Conservation (phyloP, 2,888 invertebrate species). For the Euzophera pinguis region DNA sequence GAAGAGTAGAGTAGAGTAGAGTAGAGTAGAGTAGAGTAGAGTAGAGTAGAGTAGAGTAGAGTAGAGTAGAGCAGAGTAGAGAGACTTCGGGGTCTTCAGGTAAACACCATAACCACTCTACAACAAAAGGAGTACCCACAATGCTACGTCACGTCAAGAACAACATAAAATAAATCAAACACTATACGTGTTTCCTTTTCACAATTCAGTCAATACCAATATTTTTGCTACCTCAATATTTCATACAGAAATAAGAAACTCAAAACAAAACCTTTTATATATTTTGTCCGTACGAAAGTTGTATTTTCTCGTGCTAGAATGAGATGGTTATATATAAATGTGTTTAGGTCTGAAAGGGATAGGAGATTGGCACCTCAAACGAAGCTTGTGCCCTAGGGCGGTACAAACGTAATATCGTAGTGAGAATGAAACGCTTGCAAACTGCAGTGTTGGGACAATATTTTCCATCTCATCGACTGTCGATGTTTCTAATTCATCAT, state of each 20-base stretch:
- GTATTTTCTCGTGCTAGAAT: neutral
- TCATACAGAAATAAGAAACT: neutral
- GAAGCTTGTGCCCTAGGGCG: conserved; percentile 7
- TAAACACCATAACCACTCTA: too few species aligned
- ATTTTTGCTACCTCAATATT: conserved; percentile 1
- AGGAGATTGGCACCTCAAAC: neutral
- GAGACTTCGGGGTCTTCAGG: too few species aligned
- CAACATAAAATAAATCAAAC: neutral
- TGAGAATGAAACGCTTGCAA: conserved; percentile 3
- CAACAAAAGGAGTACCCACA: too few species aligned
- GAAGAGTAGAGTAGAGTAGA: too few species aligned
- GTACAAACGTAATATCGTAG: conserved; percentile 5
- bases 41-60: too few species aligned
- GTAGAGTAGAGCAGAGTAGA: too few species aligned
- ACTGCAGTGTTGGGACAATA: neutral
- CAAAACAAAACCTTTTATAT: conserved; percentile 4
- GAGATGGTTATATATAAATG: neutral
- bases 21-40: too few species aligned
- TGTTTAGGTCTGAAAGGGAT: neutral
- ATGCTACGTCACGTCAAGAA: neutral
- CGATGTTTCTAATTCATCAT: neutral
- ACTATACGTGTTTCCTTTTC: neutral
- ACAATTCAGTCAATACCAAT: neutral
- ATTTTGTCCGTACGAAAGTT: neutral
- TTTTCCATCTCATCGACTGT: neutral